Evolutionary conservation across 1,140 invertebrate genomes (phyloP), one percentile per base, ranked within the genome.

Genomic region (Nasonia giraulti): DNA sequence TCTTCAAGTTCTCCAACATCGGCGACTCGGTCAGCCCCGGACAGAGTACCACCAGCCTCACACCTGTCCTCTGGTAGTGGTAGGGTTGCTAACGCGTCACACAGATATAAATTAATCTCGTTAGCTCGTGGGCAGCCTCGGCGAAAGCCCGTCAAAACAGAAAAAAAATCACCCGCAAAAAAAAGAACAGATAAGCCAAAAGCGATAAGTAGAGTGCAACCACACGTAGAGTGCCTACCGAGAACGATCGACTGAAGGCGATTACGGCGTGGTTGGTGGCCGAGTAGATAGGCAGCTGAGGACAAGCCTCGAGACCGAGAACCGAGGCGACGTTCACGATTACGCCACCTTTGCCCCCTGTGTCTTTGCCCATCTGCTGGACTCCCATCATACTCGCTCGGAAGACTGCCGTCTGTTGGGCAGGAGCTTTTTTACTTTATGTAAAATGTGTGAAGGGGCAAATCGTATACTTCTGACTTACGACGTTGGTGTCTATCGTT

Each of bases 181-280:
- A 37, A n/a, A 44, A 5, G 7, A 55, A 0, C 23, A 20, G 47
- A 62, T 4, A 78, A 78, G 10, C 8, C 47, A 11, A 77, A 23
- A 27, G 1, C n/a, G 14, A 71, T 37, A 75, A 44, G 40, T 44
- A 23, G 17, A 40, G 17, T 20, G 20, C 88, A n/a, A n/a, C n/a
- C n/a, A n/a, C n/a, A n/a, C n/a, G 40, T 44, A 23, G 17, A 40
- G 17, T 20, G 20, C 88, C 85, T 80, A 91, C 90, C 10, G 91
- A 92, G 69, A 91, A 93, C 17, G 93, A 93, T 77, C 92, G 89
- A 66, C 92, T 93, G 84, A 93, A 90, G n/a, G 93, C 93, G 62
- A 94, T 87, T 2, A 94, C 91, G 5, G 93, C 93, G 87, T 94
- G 93, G 87, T 94, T 95, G 0, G 93, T 93, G 14, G 91, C 93